Evolutionary conservation across 2,113 vertebrate species (phyloP), one percentile per base, ranked within the genome.

Genomic region (Psammodynastes pulverulentus): DNA sequence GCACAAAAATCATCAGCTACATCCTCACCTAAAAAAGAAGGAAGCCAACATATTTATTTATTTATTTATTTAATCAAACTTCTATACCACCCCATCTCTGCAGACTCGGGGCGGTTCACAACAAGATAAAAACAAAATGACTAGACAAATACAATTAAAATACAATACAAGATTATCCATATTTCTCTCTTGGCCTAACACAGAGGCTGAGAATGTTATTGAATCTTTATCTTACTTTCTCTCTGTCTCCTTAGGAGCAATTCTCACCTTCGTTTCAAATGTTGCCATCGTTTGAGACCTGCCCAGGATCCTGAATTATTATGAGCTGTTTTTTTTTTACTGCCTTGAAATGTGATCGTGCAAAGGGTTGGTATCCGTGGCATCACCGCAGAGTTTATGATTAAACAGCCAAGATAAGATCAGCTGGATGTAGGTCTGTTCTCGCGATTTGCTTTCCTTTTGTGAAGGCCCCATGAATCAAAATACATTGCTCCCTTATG

Each of bases 1-100:
- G 95, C 95, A 96, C 99, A 99, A 84, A 97, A 95, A 79, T 95
- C 95, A 7, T 92, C 88, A 5, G 98, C 95, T 1, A 98, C 98
- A 9, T 96, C 96, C 84, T 97, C 96, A 91, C 98, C 99, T 99
- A 96, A 8, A 96, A 89, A 39, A 19, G 95, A 89, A 67, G 34
- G 29, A 67, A n/a, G n/a, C n/a, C n/a, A n/a, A n/a, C n/a, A n/a
- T n/a, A n/a, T n/a, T n/a, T n/a, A n/a, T n/a, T n/a, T n/a, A n/a
- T n/a, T n/a, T n/a, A n/a, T n/a, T n/a, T n/a, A n/a, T n/a, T n/a
- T n/a, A n/a, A n/a, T n/a, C n/a, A n/a, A n/a, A n/a, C n/a, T n/a
- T n/a, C n/a, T n/a, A n/a, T n/a, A n/a, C n/a, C n/a, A n/a, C n/a
- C n/a, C n/a, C n/a, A n/a, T n/a, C n/a, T n/a, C n/a, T n/a, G n/a